Evolutionary conservation across 2,888 invertebrate genomes (phyloP), one percentile per base, ranked within the genome.

Genomic region (Platerodrilus igneus): DNA sequence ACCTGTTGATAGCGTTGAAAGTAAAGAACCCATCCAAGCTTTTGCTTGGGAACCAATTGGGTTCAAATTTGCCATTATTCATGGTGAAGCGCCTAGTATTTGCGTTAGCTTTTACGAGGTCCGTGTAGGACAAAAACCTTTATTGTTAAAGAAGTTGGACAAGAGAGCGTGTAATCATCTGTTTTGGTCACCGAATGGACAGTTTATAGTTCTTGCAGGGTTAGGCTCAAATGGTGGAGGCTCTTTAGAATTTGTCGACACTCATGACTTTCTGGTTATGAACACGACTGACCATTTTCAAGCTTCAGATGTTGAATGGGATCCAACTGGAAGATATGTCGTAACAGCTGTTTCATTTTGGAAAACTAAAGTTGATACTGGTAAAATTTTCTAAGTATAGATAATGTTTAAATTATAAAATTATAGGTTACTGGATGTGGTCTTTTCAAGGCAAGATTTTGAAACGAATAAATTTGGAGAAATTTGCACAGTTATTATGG

Each of bases 31-130:
- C 0, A 89, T 91, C 38, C 84, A 89, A 59, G 92, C 94, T 0
- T 97, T 99, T 62, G 94, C 94, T 0, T 99, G 97, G 97, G 99
- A 99, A 65, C 97, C 99, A 0, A 77, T 91, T 4, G 97, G 97
- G 2, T 86, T 83, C 30, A 96, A 95, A 64, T 97, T 99, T 68
- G 87, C 93, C 0, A 92, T 96, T 37, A 94, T 99, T 48, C 94
- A 96, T 53, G 97, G 97, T 0, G 96, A 96, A 62, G 75, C 77
- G 32, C 80, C 85, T 0, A 89, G 86, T 57, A 85, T 87, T 27
- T 83, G 77, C 55, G 93, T 95, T 14, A 90, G 90, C 58, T 95
- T 96, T 71, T 96, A 93, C 59, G 89, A 88, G 68, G 84, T 90
- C 0, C 88, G 90, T 62, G 86, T 86, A 4, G 92, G 90, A 2